Evolutionary conservation across 2,797 vertebrate species (phyloP).

Genomic region (Danio albolineatus): DNA sequence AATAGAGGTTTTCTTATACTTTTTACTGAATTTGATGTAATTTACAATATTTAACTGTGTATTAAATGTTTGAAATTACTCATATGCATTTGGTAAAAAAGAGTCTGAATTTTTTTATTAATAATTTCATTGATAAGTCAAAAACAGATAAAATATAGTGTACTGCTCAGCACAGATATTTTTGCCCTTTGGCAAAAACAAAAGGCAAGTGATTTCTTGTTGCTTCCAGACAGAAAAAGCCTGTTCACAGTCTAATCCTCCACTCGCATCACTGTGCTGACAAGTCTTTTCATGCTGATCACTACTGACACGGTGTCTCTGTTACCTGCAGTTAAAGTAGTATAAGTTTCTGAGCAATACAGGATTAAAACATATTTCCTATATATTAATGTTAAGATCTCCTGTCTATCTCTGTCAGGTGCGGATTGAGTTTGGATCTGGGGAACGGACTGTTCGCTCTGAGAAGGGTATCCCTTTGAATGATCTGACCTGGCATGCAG

Average conservation of each 20-base stretch:
- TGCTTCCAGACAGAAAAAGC: slow-evolving; percentile 57
- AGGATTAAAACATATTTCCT: neutral
- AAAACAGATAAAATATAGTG: neutral
- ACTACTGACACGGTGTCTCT: neutral
- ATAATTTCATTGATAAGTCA: neutral
- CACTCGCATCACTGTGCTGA: slow-evolving; percentile 36
- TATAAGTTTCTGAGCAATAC: neutral
- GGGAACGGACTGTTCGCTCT: slow-evolving; percentile 78
- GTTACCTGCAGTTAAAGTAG: neutral
- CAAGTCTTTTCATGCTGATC: slow-evolving; percentile 40
- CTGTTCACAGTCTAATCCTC: neutral
- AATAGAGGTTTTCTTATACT: slow-evolving; percentile 61
- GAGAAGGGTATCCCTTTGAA: slow-evolving; percentile 77
- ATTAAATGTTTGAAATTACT: neutral
- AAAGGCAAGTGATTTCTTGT: slow-evolving; percentile 63
- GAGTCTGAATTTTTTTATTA: neutral
- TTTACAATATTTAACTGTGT: neutral
- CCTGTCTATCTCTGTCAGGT: slow-evolving; percentile 73
- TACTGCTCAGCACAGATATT: neutral
- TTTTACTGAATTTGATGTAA: neutral
- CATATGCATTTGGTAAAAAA: neutral
- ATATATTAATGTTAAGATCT: neutral
- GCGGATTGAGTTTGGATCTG: slow-evolving; percentile 83
- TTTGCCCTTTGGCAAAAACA: slow-evolving; percentile 54
- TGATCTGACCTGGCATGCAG: slow-evolving; percentile 86